Base-by-base conservation (phyloP, 2,113 vertebrate genomes). In the Leptocoma aspasia region DNA sequence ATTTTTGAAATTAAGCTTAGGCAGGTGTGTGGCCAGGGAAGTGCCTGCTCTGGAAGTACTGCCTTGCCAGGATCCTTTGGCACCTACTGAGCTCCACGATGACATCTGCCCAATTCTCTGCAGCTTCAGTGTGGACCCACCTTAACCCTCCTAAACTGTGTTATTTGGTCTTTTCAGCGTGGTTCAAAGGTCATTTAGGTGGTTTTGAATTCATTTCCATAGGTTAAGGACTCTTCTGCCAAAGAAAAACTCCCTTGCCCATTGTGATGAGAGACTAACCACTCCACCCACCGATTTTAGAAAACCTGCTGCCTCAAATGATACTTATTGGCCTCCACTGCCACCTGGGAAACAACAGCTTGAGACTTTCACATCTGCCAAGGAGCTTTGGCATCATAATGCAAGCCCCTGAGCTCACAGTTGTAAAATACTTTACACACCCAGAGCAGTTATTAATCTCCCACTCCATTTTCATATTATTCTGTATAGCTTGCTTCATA, bases 321-420 rank as follows among this genome's bases (percentile, higher is more conserved):
- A 39, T 64, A 17, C 72, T 84, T 71, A 65, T 9, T 86, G 79
- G 76, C 41, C 71, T 90, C 53, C 88, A 53, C 27, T 86, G 82
- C 57, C 88, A 92, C 92, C 82, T 61, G 72, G 80, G 76, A 96
- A 94, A 95, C 18, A 49, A 68, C 60, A 94, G 72, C 76, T 50
- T 64, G 61, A 89, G 82, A 82, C 76, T 86, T 82, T 26, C 76
- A 86, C 85, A 94, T 90, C 86, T 95, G 92, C 70, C 76, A 92
- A 49, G 71, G 53, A 95, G 69, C 52, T 94, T n/a, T 71, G 68
- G 71, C 69, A 86, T 69, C 84, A 56, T 64, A 88, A 79, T 47
- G 28, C 39, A 73, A 79, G 39, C 15, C 44, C 33, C 65, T 88
- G 44, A 86, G 60, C 76, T 90, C 61, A 68, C 15, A 71, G 72